Percentiles rank a stretch among this genome's conserved stretches.
phyloP scores from a whole-genome alignment of 2,113 vertebrate species.

The Ascaphus truei region DNA sequence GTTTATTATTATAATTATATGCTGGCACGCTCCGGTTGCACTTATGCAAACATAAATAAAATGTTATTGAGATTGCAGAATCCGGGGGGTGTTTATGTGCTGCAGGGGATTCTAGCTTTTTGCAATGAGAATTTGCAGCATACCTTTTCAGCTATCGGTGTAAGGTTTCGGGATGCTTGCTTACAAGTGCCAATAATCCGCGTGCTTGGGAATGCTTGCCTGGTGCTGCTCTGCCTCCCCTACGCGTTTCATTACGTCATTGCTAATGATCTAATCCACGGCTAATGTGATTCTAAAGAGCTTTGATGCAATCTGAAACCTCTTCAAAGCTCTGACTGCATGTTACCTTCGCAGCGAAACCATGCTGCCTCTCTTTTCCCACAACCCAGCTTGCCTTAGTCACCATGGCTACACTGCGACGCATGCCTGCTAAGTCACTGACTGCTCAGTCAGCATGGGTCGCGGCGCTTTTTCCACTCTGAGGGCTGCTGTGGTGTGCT shows the following conservation, averaged over 20 bases:
- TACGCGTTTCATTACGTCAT: neutral
- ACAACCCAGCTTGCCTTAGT: conserved; percentile 29
- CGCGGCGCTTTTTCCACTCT: conserved; percentile 47
- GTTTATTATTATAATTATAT: too few relatives aligned
- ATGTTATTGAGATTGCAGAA: too few relatives aligned
- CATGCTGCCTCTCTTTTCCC: neutral
- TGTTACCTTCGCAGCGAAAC: neutral
- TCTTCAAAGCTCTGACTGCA: conserved; percentile 22
- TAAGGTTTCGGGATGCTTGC: too few relatives aligned
- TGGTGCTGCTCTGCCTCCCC: neutral
- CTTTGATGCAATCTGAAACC: conserved; percentile 12
- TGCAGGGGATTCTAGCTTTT: too few relatives aligned
- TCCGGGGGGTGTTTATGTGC: too few relatives aligned
- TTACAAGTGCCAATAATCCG: neutral
- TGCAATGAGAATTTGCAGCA: too few relatives aligned
- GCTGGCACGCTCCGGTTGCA: too few relatives aligned
- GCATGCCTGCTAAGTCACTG: conserved; percentile 28
- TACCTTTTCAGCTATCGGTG: too few relatives aligned
- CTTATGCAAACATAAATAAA: too few relatives aligned
- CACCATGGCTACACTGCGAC: conserved; percentile 11
- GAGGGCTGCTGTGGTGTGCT: conserved; percentile 63
- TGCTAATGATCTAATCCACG: neutral
- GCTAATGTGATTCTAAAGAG: conserved; percentile 11
- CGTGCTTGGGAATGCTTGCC: neutral
- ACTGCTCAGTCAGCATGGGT: conserved; percentile 40